Conservation (phyloP, 2,797 vertebrate genomes). For the Halcyon badia region DNA sequence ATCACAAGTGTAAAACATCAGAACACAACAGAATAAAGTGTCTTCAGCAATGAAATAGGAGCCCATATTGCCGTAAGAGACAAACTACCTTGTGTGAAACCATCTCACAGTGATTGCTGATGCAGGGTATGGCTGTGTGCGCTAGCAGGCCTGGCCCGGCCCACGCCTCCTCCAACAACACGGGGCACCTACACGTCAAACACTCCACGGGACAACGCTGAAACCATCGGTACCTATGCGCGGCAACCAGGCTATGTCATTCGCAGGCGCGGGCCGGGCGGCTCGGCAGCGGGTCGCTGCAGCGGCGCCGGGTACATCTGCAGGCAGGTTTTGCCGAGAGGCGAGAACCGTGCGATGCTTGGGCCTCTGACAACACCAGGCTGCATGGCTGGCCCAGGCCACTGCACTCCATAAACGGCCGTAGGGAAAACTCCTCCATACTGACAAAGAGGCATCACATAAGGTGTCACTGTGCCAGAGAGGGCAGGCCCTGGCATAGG, state of each 20-base stretch:
- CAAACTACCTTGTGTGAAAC: constrained; percentile 64
- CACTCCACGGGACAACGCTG: neutral
- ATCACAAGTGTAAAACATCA: constrained; percentile 45
- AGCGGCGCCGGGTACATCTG: constrained; percentile 81
- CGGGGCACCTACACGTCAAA: neutral
- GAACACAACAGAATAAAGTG: constrained; percentile 77
- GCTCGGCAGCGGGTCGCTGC: constrained; percentile 76
- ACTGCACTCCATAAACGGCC: constrained; percentile 80
- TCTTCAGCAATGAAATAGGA: constrained; percentile 62
- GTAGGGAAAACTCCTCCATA: constrained; percentile 78
- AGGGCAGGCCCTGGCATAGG: constrained; percentile 75
- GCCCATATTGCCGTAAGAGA: neutral
- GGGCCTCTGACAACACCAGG: constrained; percentile 51
- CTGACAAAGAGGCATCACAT: constrained; percentile 78
- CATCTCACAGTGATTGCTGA: constrained; percentile 85
- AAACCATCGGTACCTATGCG: neutral
- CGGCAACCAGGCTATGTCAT: constrained; percentile 80
- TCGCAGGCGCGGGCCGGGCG: constrained; percentile 80
- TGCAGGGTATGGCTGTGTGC: constrained; percentile 72
- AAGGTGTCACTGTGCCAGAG: constrained; percentile 73
- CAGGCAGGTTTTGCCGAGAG: constrained; percentile 76
- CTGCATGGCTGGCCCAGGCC: constrained; percentile 76
- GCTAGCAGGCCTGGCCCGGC: neutral
- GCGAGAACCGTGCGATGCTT: constrained; percentile 42
- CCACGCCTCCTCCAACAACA: constrained; percentile 17